A percentile compares a stretch with the other conserved stretches of the same genome.
These are phyloP conservation scores for Nomada lathburiana DNA, from an alignment of 2,888 invertebrate genomes.

Conservation along the genomic window DNA sequence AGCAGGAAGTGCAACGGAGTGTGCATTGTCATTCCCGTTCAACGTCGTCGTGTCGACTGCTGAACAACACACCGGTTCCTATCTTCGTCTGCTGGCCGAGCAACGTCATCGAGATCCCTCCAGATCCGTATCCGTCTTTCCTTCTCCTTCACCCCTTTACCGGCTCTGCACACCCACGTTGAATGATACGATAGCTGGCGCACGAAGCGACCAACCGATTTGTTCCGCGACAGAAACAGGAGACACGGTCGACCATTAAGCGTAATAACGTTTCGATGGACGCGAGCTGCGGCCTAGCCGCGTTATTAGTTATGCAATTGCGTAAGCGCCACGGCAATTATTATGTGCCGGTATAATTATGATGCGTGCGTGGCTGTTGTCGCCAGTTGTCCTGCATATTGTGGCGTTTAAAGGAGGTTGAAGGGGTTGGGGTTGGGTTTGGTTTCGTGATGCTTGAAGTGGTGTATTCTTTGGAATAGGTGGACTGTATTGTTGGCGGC, in stretches of 20 bases:
- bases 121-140: neutral
- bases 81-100: constrained; percentile 23
- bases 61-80: constrained; percentile 21
- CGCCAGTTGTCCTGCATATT: too few species aligned
- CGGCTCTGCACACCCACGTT: neutral
- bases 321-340: constrained; percentile 69
- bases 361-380: constrained; percentile 4
- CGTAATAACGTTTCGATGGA: constrained; percentile 69
- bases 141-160: constrained; percentile 10
- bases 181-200: neutral
- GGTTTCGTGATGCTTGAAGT: neutral
- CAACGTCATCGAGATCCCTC: constrained; percentile 13
- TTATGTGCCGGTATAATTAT: constrained; percentile 58
- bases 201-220: constrained; percentile 29
- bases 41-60: constrained; percentile 59
- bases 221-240: constrained; percentile 43
- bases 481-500: too few species aligned
- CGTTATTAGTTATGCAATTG: constrained; percentile 71
- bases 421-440: neutral
- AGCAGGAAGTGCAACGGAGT: constrained; percentile 74
- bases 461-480: neutral
- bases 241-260: constrained; percentile 59
- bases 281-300: constrained; percentile 25
- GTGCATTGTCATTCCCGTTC: constrained; percentile 74
- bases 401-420: neutral